Evolutionary conservation across 2,888 invertebrate species (phyloP).

Genomic region (Cataglyphis altisquamis): DNA sequence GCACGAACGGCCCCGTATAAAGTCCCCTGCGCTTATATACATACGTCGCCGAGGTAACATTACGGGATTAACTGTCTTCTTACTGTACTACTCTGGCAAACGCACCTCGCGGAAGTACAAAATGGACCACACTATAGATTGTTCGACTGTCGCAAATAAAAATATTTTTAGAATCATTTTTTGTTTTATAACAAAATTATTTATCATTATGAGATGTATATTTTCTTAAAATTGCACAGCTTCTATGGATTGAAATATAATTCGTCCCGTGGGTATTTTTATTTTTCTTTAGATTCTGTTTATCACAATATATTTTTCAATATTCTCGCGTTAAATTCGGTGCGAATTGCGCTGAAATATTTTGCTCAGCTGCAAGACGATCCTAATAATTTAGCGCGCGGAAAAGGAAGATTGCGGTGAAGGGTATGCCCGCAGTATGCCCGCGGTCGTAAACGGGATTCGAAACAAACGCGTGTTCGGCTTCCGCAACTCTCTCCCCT

Average conservation of each 20-base stretch:
- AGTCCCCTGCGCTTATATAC: constrained; percentile 16
- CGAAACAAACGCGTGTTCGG: constrained; percentile 60
- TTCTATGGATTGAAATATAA: background rate
- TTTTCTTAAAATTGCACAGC: background rate
- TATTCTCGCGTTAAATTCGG: background rate
- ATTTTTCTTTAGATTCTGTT: background rate
- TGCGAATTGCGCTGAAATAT: constrained; percentile 16
- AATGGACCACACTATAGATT: background rate
- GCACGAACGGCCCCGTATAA: constrained; percentile 39
- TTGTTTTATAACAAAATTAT: background rate
- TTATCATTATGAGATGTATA: background rate
- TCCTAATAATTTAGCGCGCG: constrained; percentile 55
- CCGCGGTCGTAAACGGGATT: constrained; percentile 61
- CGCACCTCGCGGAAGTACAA: constrained; percentile 15
- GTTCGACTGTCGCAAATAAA: background rate
- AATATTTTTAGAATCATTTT: background rate
- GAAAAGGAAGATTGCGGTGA: constrained; percentile 44
- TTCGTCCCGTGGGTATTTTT: background rate
- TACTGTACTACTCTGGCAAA: constrained; percentile 13
- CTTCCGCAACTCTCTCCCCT: constrained; percentile 50
- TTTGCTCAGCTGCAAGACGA: background rate
- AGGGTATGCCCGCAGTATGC: constrained; percentile 51
- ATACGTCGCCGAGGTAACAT: constrained; percentile 56
- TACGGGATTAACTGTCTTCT: constrained; percentile 46
- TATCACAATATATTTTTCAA: background rate